Percentiles rank a stretch among this genome's conserved stretches.
These are phyloP conservation scores for Rotaria magnacalcarata DNA, from an alignment of 2,888 invertebrate species.

Conservation along the genomic window DNA sequence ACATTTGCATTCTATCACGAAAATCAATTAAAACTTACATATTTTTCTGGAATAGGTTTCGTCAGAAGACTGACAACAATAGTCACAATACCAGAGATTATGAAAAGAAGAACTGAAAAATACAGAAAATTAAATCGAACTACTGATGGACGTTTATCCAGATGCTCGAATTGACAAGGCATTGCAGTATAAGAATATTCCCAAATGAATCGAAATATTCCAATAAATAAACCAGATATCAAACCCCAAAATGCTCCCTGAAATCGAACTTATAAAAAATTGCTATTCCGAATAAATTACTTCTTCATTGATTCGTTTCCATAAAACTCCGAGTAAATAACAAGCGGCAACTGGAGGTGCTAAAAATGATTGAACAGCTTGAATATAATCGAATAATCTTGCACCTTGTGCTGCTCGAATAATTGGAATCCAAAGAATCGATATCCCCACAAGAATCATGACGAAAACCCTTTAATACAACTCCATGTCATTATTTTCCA, in stretches of 20 bases:
- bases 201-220: constrained; percentile 61
- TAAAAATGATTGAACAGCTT: constrained; percentile 62
- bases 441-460: constrained; percentile 53
- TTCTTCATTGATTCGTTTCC: constrained; percentile 61
- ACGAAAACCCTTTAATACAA: constrained; percentile 52
- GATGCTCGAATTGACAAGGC: constrained; percentile 53
- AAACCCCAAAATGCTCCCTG: constrained; percentile 65
- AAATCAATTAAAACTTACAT: constrained; percentile 29
- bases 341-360: constrained; percentile 63
- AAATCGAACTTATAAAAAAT: too few relatives aligned
- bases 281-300: constrained; percentile 50
- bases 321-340: constrained; percentile 62
- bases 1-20: not conserved
- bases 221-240: constrained; percentile 62
- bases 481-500: too few relatives aligned
- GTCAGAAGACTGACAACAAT: constrained; percentile 42
- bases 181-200: constrained; percentile 61
- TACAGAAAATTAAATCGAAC: constrained; percentile 44
- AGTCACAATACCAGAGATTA: constrained; percentile 32
- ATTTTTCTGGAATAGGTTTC: constrained; percentile 44
- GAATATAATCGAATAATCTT: constrained; percentile 64
- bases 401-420: constrained; percentile 59
- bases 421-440: constrained; percentile 62
- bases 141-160: constrained; percentile 43
- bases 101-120: constrained; percentile 44